Conservation (phyloP, 1,140 invertebrate genomes). For the Glossosoma conforme region DNA sequence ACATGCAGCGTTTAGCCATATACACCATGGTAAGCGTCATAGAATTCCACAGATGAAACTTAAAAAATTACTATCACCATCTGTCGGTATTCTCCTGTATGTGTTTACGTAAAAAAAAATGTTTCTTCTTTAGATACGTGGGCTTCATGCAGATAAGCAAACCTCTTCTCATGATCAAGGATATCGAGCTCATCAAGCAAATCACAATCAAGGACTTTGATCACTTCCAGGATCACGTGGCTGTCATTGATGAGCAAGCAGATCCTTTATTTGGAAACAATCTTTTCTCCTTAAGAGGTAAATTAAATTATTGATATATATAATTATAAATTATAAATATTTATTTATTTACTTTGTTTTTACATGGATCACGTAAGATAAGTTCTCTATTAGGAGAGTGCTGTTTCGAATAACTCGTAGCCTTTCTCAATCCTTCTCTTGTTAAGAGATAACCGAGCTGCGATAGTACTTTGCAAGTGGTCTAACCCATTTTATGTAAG, state of each 20-base stretch:
- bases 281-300: slow-evolving; percentile 50
- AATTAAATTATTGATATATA: slow-evolving; percentile 2
- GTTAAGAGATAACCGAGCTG: too few species aligned
- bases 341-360: too few species aligned
- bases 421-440: too few species aligned
- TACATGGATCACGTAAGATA: too few species aligned
- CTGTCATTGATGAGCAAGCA: slow-evolving; percentile 39
- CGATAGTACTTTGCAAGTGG: too few species aligned
- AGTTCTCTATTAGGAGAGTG: too few species aligned
- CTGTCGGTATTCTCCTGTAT: too few species aligned
- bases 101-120: too few species aligned
- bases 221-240: slow-evolving; percentile 54
- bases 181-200: slow-evolving; percentile 56
- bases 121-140: slow-evolving; percentile 39
- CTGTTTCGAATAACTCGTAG: too few species aligned
- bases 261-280: slow-evolving; percentile 54
- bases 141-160: slow-evolving; percentile 50
- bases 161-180: slow-evolving; percentile 52
- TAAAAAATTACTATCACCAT: background rate
- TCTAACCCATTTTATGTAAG: too few species aligned
- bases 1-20: background rate
- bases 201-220: slow-evolving; percentile 63
- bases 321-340: background rate
- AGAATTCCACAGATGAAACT: background rate
- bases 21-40: background rate